Base-by-base conservation (phyloP, 2,797 vertebrate genomes). In the Phrynocephalus forsythii region DNA sequence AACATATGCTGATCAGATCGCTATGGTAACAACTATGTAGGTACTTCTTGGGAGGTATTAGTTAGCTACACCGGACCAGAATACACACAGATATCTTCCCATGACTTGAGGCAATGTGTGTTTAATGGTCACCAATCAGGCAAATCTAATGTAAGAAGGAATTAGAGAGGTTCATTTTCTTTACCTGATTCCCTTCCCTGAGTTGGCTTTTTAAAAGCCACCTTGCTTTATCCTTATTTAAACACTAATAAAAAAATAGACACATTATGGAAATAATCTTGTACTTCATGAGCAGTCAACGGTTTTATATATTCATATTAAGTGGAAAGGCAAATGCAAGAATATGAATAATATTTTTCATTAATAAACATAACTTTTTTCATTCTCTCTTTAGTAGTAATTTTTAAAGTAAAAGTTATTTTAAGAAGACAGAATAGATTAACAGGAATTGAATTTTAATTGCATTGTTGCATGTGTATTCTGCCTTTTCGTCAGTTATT, bases 281-380 rank as follows among this genome's bases (percentile, higher is more conserved):
- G 44, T 81, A 90, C 81, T 92, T 90, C 91, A 90, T 1, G 26
- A 84, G 84, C 26, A 93, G 82, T 85, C 89, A 93, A 91, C 2
- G 71, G 86, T 93, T 93, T 92, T 88, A 63, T 15, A 30, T 69
- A 87, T 87, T 92, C 87, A 86, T 75, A 87, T 88, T 56, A 73
- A 20, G 90, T 72, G 28, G 68, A 86, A 94, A 95, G 89, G 82
- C 83, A 93, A 95, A 91, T 91, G 79, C 87, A 87, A 92, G 84
- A 68, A 88, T 71, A 44, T 80, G 88, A 86, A 87, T 69, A 86
- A 88, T 73, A 87, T 89, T 93, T 92, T 92, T 93, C 83, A 82
- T 79, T 90, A 86, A 85, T n/a, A 94, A 77, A 68, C 18, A 4
- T 66, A 33, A 80, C 28, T 93, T 87, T 83, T 68, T 68, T 13